A percentile compares a stretch with the other conserved stretches of the same genome.
Conservation (phyloP, 1,140 invertebrate genomes). For the Meloidogyne exigua region DNA sequence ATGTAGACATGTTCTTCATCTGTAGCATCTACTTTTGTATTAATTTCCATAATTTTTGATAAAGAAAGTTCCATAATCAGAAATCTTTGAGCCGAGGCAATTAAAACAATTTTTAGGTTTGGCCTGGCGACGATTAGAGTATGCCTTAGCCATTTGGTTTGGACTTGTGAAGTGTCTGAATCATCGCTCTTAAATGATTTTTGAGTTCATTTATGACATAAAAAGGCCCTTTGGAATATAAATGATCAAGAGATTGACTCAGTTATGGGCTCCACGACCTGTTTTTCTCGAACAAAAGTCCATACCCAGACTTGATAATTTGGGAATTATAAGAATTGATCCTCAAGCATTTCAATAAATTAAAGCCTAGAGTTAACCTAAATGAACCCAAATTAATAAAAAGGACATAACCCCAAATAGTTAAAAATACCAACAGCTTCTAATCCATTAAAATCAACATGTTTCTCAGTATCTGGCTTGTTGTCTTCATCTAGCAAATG, state of each 20-base stretch:
- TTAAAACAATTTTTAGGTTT: conserved; percentile 32
- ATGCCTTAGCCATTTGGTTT: conserved; percentile 28
- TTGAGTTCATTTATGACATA: too few relatives aligned
- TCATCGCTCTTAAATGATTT: background rate
- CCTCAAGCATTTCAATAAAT: too few relatives aligned
- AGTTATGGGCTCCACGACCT: too few relatives aligned
- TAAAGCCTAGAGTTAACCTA: too few relatives aligned
- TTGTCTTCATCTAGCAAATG: background rate
- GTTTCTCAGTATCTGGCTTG: background rate
- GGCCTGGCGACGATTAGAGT: conserved; percentile 16
- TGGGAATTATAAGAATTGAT: too few relatives aligned
- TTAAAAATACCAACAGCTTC: background rate
- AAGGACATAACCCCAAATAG: background rate
- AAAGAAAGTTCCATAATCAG: conserved; percentile 21
- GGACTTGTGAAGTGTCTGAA: background rate
- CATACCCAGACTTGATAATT: too few relatives aligned
- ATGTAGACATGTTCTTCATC: conserved; percentile 2
- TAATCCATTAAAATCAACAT: background rate
- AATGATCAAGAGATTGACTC: too few relatives aligned
- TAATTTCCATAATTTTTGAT: conserved; percentile 25
- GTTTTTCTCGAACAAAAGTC: too few relatives aligned
- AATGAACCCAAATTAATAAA: too few relatives aligned
- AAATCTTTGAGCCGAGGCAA: conserved; percentile 30
- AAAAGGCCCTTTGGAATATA: too few relatives aligned
- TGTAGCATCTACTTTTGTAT: conserved; percentile 7